Evolutionary conservation across 2,888 invertebrate species (phyloP).

Genomic region (Plagodis pulveraria): DNA sequence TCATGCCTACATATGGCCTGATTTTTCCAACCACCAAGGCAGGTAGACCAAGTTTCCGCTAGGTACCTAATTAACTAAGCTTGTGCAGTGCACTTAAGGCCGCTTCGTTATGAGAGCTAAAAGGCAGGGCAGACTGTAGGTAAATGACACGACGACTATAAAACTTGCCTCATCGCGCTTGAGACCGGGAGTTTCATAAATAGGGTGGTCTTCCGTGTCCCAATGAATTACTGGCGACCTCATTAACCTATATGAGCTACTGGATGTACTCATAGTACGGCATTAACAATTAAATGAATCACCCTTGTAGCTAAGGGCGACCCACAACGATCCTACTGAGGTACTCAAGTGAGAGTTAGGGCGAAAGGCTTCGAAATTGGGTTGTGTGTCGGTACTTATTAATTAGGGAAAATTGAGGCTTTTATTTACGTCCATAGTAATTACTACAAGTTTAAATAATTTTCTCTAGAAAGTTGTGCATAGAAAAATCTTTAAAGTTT

Average conservation of each 20-base stretch:
- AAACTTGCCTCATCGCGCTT: constrained; percentile 49
- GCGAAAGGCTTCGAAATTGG: constrained; percentile 44
- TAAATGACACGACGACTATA: constrained; percentile 50
- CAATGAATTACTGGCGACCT: constrained; percentile 76
- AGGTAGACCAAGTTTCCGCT: constrained; percentile 28
- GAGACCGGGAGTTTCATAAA: constrained; percentile 55
- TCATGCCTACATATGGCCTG: constrained; percentile 30
- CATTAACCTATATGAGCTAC: constrained; percentile 76
- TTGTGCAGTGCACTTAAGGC: constrained; percentile 36
- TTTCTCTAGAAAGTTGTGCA: neutral
- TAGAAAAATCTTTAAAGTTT: no score
- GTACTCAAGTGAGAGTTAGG: constrained; percentile 34
- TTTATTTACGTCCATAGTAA: neutral
- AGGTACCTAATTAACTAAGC: constrained; percentile 38
- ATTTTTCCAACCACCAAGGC: constrained; percentile 38
- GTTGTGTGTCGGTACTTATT: constrained; percentile 4
- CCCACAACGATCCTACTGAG: constrained; percentile 35
- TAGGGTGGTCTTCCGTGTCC: constrained; percentile 59
- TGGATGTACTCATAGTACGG: constrained; percentile 58
- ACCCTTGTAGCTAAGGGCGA: constrained; percentile 47
- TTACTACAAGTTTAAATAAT: neutral
- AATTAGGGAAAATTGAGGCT: neutral
- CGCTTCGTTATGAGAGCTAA: constrained; percentile 50
- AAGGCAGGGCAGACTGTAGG: constrained; percentile 50
- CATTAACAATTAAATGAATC: constrained; percentile 76